Base-by-base conservation (phyloP, 2,113 vertebrate genomes). In the Illadopsis cleaveri region DNA sequence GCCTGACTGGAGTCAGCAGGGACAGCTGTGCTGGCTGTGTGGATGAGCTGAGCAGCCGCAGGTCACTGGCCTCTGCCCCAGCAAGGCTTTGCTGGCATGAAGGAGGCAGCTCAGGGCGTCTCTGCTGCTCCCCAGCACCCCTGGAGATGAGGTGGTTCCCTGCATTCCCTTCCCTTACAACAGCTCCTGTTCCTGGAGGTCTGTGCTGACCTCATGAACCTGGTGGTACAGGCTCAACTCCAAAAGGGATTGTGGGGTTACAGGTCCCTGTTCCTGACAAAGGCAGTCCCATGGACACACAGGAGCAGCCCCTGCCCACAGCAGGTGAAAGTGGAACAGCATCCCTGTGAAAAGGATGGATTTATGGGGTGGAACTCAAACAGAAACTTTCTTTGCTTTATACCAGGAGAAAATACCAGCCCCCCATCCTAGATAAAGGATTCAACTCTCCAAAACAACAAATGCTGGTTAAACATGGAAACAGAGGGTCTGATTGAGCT, bases 121-220 rank as follows among this genome's bases (percentile, higher is more conserved):
- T 62, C 10, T 50, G 23, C 51, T 57, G 70, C 66, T 76, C 58
- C 42, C 45, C 78, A 85, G 27, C 27, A 12, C 10, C 56, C 60
- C 38, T 20, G 0, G 3, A 57, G 20, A 8, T 6, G 24, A 35
- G 38, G 8, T 11, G n/a, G 27, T 7, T 80, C 82, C 5, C 25
- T 1, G 28, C 3, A 2, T 31, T 68, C 44, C n/a, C n/a, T 40
- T 75, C 42, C 16, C 38, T 51, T 40, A 1, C 27, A 7, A 0
- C 0, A 35, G 15, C 48, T 5, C 8, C 0, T 1, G 1, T 8
- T 69, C 60, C 71, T 38, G 61, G 57, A 40, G 44, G 5, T 19
- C 13, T 0, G 0, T 30, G 35, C 50, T 80, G 45, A 23, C 28
- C 22, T n/a, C 5, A 0, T 3, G 31, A 23, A 15, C 40, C 10